A percentile compares a stretch with the other conserved stretches of the same genome.
Evolutionary conservation across 2,113 vertebrate species (phyloP).

Genomic region (Dicentrarchus labrax): DNA sequence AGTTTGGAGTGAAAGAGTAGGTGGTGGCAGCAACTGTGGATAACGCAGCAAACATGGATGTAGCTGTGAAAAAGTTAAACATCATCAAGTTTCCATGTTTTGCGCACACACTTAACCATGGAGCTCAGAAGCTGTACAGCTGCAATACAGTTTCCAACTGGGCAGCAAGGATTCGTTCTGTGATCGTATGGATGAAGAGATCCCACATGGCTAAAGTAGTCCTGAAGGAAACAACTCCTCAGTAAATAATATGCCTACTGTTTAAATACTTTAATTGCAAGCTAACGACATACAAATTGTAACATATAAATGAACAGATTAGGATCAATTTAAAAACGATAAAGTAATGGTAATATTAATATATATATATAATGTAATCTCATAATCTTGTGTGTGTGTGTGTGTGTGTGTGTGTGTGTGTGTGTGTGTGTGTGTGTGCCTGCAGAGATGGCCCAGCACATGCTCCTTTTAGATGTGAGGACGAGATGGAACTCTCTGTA

Average conservation of each 20-base stretch:
- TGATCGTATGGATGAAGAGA: not conserved
- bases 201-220: not conserved
- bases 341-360: no score
- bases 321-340: not conserved
- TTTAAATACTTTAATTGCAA: not conserved
- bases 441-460: not conserved
- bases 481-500: not conserved
- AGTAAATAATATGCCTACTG: not conserved
- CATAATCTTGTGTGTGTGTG: no score
- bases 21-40: no score
- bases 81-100: not conserved
- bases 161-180: not conserved
- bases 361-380: no score
- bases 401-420: not conserved
- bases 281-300: not conserved
- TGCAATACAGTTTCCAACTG: not conserved
- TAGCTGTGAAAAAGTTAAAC: no score
- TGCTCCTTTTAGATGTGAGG: not conserved
- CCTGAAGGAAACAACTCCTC: not conserved
- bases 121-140: slow-evolving; percentile 10
- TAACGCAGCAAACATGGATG: no score
- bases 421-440: not conserved
- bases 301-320: not conserved
- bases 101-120: not conserved
- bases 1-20: no score